Evolutionary conservation across 2,888 invertebrate species (phyloP), one percentile per base, ranked within the genome.

Genomic region (Malacosoma neustria): DNA sequence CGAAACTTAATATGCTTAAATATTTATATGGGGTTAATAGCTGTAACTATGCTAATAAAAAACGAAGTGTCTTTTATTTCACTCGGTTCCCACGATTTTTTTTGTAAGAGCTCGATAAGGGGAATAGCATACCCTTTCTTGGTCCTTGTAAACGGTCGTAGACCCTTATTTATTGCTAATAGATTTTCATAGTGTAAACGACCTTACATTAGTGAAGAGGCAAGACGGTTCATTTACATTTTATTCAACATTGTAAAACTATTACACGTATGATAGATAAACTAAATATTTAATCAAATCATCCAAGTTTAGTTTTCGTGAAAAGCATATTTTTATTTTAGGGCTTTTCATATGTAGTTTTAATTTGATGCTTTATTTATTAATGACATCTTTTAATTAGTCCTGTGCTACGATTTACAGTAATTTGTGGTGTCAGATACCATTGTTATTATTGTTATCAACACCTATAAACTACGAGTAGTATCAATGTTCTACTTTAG

Each of bases 11-110:
- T 64, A 66, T 53, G 52, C 50, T 51, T 53, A 55, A 62, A 61
- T 61, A 67, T 57, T 64, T 64, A 59, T 65, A 67, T 58, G 61
- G 64, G 65, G 66, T 70, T 67, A 70, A 69, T 66, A 65, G 58
- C 60, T 57, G 58, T 59, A 65, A 57, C 60, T 57, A 58, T 59
- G 59, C 57, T 67, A 66, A 63, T 65, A 70, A 66, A 71, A 72
- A 74, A 71, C 67, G 68, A 71, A 66, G 59, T 74, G 67, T 71
- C 72, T 71, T 72, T 80, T 77, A 75, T 76, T 76, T 66, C 54
- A 62, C 62, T 74, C 48, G 62, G 72, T 84, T 85, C 84, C 81
- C 84, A 85, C 84, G 81, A 72, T 79, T 74, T 80, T 80, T 80
- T 80, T 74, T 81, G 61, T 65, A 67, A 64, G 61, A 68, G 61